Evolutionary conservation across 2,888 invertebrate genomes (phyloP).

Genomic region (Nomada ruficornis): DNA sequence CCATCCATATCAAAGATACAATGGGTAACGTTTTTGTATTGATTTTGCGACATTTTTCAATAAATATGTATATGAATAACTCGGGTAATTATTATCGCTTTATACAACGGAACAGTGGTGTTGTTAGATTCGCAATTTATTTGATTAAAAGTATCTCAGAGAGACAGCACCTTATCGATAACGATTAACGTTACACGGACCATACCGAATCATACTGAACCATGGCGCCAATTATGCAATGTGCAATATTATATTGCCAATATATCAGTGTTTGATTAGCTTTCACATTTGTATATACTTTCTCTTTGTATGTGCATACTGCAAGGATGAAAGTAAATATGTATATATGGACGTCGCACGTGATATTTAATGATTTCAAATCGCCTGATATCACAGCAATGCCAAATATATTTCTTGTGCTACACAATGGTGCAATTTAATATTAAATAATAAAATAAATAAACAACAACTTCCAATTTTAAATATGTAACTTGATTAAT

Average conservation of each 20-base stretch:
- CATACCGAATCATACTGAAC: background rate
- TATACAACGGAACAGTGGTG: background rate
- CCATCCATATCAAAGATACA: slow-evolving; percentile 83
- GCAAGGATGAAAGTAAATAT: background rate
- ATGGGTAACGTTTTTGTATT: slow-evolving; percentile 77
- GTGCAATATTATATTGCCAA: too few species aligned
- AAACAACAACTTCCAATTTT: too few species aligned
- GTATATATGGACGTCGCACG: background rate
- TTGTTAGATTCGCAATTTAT: background rate
- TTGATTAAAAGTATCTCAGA: slow-evolving; percentile 3
- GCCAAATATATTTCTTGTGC: too few species aligned
- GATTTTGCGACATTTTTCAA: slow-evolving; percentile 44
- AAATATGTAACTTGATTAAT: too few species aligned
- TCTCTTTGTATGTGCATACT: background rate
- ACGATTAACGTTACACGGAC: background rate
- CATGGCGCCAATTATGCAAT: slow-evolving; percentile 38
- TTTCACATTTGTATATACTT: background rate
- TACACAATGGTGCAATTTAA: too few species aligned
- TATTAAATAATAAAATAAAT: too few species aligned
- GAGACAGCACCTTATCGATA: background rate
- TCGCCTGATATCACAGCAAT: too few species aligned
- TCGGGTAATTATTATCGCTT: background rate
- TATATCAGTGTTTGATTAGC: background rate
- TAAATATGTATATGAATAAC: background rate
- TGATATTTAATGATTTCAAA: too few species aligned